phyloP scores from a whole-genome alignment of 1,140 invertebrate genomes.

The Macrosteles quadrilineatus region DNA sequence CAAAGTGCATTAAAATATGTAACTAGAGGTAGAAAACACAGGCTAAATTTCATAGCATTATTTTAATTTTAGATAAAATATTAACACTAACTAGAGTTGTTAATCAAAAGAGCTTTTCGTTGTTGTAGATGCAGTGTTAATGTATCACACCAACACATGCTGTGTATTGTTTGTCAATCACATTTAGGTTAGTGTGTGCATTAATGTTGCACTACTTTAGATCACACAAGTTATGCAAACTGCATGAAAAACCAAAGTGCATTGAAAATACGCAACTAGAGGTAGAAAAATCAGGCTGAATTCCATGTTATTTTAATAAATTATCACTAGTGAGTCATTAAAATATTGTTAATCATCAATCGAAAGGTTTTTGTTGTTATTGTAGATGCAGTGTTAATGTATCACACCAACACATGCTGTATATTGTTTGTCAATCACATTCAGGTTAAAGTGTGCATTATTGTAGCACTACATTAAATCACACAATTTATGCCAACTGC shows the following conservation, averaged over 20 bases:
- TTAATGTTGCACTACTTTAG: conserved; percentile 13
- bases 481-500: neutral
- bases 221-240: conserved; percentile 8
- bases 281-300: too few species aligned
- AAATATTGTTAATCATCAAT: too few species aligned
- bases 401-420: conserved; percentile 27
- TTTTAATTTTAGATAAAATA: too few species aligned
- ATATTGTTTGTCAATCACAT: neutral
- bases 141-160: conserved; percentile 30
- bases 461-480: conserved; percentile 17
- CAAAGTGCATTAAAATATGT: conserved; percentile 6
- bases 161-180: neutral
- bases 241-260: conserved; percentile 14
- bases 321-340: too few species aligned
- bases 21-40: too few species aligned
- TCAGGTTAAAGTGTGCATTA: neutral
- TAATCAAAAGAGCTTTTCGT: too few species aligned
- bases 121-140: neutral
- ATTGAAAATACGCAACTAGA: neutral
- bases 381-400: conserved; percentile 5
- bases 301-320: too few species aligned
- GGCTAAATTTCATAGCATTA: too few species aligned
- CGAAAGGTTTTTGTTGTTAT: too few species aligned
- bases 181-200: neutral
- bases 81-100: too few species aligned